Evolutionary conservation across 2,797 vertebrate genomes (phyloP).

Genomic region (Petrocephalus schoutedeni): DNA sequence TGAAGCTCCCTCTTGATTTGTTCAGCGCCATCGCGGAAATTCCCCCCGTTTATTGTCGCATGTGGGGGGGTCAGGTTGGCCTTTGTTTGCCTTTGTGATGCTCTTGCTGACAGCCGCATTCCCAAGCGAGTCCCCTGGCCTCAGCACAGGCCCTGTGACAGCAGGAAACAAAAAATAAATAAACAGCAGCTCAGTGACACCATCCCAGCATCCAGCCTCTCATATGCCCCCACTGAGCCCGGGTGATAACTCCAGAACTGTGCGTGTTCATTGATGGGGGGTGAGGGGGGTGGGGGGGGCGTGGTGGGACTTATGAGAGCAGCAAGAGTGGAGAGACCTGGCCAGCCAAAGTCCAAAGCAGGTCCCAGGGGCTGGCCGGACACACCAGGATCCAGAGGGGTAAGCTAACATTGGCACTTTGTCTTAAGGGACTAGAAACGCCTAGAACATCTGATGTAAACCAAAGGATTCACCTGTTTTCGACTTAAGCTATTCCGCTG

Average conservation of each 20-base stretch:
- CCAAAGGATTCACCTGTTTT: background rate
- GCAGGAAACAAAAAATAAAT: constrained; percentile 18
- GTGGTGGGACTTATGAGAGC: background rate
- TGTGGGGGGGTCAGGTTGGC: constrained; percentile 25
- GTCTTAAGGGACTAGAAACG: background rate
- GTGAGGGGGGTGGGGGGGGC: too few relatives aligned
- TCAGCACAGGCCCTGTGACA: constrained; percentile 40
- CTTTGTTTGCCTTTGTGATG: constrained; percentile 41
- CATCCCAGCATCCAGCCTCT: constrained; percentile 28
- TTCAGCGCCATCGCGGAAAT: background rate
- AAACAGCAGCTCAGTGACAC: constrained; percentile 28
- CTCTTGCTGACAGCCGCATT: constrained; percentile 57
- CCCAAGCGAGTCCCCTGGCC: constrained; percentile 44
- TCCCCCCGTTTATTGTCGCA: background rate
- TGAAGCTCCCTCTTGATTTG: background rate
- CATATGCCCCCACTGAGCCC: background rate
- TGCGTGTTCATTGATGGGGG: constrained; percentile 10
- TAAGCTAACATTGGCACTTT: background rate
- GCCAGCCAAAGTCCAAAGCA: background rate
- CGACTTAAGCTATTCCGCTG: background rate
- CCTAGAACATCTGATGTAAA: background rate
- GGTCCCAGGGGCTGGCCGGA: background rate
- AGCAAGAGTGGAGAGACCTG: background rate
- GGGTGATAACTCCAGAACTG: constrained; percentile 27
- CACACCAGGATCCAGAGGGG: background rate